Conservation (phyloP, 2,888 invertebrate species). For the Thelaira solivaga region DNA sequence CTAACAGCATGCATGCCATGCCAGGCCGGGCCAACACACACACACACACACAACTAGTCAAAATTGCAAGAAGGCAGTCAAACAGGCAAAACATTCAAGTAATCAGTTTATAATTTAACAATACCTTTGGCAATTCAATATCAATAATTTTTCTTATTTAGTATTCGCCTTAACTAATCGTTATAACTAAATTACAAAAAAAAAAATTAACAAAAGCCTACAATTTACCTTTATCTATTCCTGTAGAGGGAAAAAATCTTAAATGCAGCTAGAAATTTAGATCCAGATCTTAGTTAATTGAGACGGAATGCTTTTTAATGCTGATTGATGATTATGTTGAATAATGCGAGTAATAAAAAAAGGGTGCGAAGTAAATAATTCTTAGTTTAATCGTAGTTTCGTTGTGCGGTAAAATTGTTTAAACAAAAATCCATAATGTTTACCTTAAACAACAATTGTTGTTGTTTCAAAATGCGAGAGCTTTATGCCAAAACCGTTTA, state of each 20-base stretch:
- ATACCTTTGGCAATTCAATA: slow-evolving; percentile 56
- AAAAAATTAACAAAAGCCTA: background rate
- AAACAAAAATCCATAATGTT: no score
- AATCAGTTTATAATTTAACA: slow-evolving; percentile 45
- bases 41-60: slow-evolving; percentile 17
- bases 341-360: no score
- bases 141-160: slow-evolving; percentile 51
- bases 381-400: no score
- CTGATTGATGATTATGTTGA: no score
- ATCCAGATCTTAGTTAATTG: no score
- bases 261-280: slow-evolving; percentile 13
- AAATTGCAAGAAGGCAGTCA: slow-evolving; percentile 16
- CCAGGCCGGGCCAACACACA: slow-evolving; percentile 18
- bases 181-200: slow-evolving; percentile 43
- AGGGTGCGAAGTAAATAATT: no score
- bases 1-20: slow-evolving; percentile 18
- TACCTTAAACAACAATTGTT: no score
- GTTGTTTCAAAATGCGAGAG: no score
- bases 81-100: background rate
- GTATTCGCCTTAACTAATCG: slow-evolving; percentile 56
- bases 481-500: no score
- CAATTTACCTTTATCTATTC: no score
- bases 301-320: no score
- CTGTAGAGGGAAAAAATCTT: background rate
- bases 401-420: no score